A percentile compares a stretch with the other conserved stretches of the same genome.
Evolutionary conservation across 2,797 vertebrate species (phyloP).

Genomic region (Neosilurus hyrtlii): DNA sequence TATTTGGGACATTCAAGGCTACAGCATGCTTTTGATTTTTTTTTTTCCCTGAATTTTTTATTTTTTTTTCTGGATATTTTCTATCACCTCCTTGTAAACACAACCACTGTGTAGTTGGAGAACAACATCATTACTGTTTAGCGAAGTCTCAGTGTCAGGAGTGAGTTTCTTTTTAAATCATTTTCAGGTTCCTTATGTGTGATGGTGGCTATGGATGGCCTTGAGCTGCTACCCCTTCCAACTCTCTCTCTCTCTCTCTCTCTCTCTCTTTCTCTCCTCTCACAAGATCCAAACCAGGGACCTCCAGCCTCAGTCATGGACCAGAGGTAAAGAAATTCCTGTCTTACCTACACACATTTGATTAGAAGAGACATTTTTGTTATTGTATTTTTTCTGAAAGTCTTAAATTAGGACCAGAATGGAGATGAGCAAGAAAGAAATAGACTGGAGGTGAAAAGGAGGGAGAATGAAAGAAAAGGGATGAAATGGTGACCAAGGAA

Average conservation of each 20-base stretch:
- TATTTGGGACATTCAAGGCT: not conserved
- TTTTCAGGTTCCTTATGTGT: conserved; percentile 75
- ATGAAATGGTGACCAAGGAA: not conserved
- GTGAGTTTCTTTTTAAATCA: conserved; percentile 14
- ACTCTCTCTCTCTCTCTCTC: not conserved
- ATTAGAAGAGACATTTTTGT: not conserved
- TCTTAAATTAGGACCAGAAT: not conserved
- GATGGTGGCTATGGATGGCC: conserved; percentile 75
- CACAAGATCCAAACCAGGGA: conserved; percentile 27
- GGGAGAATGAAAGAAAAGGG: not conserved
- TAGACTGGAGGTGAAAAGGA: not conserved
- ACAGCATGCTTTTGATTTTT: not conserved
- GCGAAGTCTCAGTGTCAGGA: not conserved
- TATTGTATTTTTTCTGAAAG: not conserved
- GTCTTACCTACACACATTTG: not conserved
- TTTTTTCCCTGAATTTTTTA: not conserved
- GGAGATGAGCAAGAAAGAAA: not conserved
- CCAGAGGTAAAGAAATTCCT: conserved; percentile 13
- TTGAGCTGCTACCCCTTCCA: conserved; percentile 53
- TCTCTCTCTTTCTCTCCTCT: not conserved
- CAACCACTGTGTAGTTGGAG: not conserved
- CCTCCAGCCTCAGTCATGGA: conserved; percentile 36
- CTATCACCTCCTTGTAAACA: conserved; percentile 6
- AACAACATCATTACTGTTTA: not conserved
- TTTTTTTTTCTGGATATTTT: not conserved